Evolutionary conservation across 2,113 vertebrate genomes (phyloP).

Genomic region (Pseudonaja textilis): DNA sequence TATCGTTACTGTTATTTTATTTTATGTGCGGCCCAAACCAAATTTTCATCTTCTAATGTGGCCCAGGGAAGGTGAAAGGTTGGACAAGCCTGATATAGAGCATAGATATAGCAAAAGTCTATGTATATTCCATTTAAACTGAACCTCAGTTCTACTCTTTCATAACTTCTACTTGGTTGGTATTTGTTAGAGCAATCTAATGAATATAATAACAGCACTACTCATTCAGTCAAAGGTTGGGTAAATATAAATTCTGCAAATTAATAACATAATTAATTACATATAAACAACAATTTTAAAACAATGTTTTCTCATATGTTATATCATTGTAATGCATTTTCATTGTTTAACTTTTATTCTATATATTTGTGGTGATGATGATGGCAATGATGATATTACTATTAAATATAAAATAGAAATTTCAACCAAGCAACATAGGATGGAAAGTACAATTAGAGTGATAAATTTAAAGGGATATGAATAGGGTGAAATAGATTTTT

Average conservation of each 20-base stretch:
- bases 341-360: not conserved
- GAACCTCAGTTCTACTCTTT: no score
- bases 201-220: not conserved
- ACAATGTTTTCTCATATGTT: not conserved
- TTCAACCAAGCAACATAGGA: not conserved
- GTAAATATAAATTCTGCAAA: not conserved
- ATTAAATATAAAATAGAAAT: not conserved
- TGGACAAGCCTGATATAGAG: no score
- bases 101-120: not conserved
- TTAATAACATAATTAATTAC: not conserved
- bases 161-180: not conserved
- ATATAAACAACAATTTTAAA: no score
- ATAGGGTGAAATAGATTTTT: not conserved
- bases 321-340: not conserved
- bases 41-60: no score
- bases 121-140: not conserved
- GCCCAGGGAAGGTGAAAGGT: no score
- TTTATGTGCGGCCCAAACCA: no score
- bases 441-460: constrained; percentile 1
- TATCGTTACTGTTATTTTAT: no score
- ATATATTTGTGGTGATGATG: not conserved
- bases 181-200: not conserved
- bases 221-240: not conserved
- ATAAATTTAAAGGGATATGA: not conserved
- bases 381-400: not conserved